Evolutionary conservation across 2,888 invertebrate genomes (phyloP).

Genomic region (Onthophagus sagittarius): DNA sequence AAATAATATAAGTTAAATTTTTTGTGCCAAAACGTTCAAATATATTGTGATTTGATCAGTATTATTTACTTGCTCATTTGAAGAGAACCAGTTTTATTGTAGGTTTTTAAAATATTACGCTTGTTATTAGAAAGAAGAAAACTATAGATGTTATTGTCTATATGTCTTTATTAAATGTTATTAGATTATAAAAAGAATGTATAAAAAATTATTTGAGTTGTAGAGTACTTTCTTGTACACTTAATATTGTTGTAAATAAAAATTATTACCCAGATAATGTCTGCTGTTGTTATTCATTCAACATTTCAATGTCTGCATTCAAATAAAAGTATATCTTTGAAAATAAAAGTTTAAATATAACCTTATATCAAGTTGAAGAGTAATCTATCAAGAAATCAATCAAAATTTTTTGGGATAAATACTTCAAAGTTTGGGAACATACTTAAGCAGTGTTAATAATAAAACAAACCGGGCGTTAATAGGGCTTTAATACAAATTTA

Average conservation of each 20-base stretch:
- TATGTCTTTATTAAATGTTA: slow-evolving; percentile 28
- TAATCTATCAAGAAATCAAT: too few relatives aligned
- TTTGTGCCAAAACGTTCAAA: not conserved
- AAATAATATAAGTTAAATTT: not conserved
- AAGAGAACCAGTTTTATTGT: not conserved
- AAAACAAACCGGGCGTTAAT: too few relatives aligned
- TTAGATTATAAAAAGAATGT: slow-evolving; percentile 18
- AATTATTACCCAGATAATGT: slow-evolving; percentile 10
- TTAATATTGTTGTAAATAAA: slow-evolving; percentile 14
- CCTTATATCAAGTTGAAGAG: too few relatives aligned
- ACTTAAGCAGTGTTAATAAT: too few relatives aligned
- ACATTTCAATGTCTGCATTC: too few relatives aligned
- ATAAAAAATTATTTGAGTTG: slow-evolving; percentile 2
- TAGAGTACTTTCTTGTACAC: not conserved
- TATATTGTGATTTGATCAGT: not conserved
- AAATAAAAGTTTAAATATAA: too few relatives aligned
- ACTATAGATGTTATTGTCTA: not conserved
- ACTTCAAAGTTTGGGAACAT: too few relatives aligned
- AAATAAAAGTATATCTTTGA: too few relatives aligned
- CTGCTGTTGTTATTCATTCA: not conserved
- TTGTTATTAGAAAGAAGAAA: not conserved
- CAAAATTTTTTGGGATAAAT: too few relatives aligned
- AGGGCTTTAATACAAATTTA: too few relatives aligned
- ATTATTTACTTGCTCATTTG: slow-evolving; percentile 3
- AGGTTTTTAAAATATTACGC: not conserved